Conservation (phyloP, 2,797 vertebrate genomes). For the Sebastes goodei region DNA sequence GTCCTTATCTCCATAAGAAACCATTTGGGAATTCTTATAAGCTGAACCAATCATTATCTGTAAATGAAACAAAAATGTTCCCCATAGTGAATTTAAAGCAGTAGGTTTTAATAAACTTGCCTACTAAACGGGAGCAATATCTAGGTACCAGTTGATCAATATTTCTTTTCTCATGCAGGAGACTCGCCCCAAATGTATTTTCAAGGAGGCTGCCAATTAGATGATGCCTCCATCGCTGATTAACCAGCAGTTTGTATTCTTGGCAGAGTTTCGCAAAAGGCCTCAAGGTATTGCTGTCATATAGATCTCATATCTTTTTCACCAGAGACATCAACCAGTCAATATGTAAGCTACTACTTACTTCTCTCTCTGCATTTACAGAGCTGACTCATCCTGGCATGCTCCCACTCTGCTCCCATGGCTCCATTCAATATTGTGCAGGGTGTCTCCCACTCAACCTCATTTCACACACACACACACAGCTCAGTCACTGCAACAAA, state of each 20-base stretch:
- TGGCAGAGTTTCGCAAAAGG: slow-evolving; percentile 38
- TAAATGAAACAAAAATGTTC: slow-evolving; percentile 39
- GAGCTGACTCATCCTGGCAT: slow-evolving; percentile 57
- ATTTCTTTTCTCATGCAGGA: slow-evolving; percentile 8
- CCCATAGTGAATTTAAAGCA: slow-evolving; percentile 13
- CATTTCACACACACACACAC: slow-evolving; percentile 41
- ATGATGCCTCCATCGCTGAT: slow-evolving; percentile 6
- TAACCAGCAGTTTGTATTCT: slow-evolving; percentile 48
- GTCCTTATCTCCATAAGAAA: slow-evolving; percentile 25
- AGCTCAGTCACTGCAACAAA: slow-evolving; percentile 27
- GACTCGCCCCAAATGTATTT: slow-evolving; percentile 7
- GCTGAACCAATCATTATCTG: slow-evolving; percentile 39
- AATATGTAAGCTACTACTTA: slow-evolving; percentile 53
- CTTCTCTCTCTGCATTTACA: slow-evolving; percentile 37
- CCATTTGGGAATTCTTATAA: slow-evolving; percentile 31
- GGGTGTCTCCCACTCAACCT: slow-evolving; percentile 47
- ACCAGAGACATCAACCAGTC: slow-evolving; percentile 44
- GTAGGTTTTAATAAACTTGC: slow-evolving; percentile 19
- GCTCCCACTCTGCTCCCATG: slow-evolving; percentile 44
- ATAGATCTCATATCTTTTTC: slow-evolving; percentile 43
- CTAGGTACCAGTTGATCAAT: slow-evolving; percentile 19
- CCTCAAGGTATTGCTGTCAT: slow-evolving; percentile 42
- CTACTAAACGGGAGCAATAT: slow-evolving; percentile 20
- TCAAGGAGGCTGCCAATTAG: slow-evolving; percentile 8
- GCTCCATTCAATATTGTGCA: slow-evolving; percentile 57